These are phyloP conservation scores for Lamellibrachia columna DNA, from an alignment of 2,888 invertebrate genomes.

Conservation along the genomic window DNA sequence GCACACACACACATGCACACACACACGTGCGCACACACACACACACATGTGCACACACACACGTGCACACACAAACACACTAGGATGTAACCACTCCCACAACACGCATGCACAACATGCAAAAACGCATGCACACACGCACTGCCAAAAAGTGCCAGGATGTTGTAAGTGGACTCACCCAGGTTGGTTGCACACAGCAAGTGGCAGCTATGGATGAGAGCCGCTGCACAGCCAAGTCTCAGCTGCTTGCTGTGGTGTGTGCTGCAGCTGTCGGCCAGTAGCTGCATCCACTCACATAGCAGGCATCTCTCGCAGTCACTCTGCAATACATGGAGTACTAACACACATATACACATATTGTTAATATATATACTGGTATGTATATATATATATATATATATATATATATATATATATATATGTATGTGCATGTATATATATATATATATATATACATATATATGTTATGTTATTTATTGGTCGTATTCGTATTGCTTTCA, in stretches of 20 bases:
- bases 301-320: background rate
- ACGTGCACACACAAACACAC: background rate
- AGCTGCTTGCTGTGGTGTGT: background rate
- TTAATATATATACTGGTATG: background rate
- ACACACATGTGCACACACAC: background rate
- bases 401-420: constrained; percentile 19
- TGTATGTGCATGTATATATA: background rate
- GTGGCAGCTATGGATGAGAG: background rate
- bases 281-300: background rate
- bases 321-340: background rate
- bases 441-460: constrained; percentile 14
- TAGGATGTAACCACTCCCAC: background rate
- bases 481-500: no score
- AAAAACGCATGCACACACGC: background rate
- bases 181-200: background rate
- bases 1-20: background rate
- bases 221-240: background rate
- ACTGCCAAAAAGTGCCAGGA: background rate
- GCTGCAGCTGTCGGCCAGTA: background rate
- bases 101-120: background rate
- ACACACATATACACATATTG: background rate
- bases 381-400: background rate
- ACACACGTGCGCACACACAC: background rate
- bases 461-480: background rate
- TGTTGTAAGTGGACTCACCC: background rate